Evolutionary conservation across 2,113 vertebrate species (phyloP), one percentile per base, ranked within the genome.

Genomic region (Canis aureus): DNA sequence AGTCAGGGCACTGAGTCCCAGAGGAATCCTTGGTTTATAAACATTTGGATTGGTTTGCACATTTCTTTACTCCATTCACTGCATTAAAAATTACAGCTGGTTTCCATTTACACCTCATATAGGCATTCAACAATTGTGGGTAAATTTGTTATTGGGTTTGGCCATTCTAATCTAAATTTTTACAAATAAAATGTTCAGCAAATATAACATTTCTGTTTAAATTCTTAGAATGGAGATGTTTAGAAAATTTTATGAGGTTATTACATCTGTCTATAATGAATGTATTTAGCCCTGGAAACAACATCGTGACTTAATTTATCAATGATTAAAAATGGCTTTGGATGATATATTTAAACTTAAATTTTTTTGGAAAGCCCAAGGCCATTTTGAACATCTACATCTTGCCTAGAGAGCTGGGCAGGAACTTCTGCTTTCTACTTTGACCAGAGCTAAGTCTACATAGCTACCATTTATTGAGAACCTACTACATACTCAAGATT

Each of bases 11-110:
- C 91, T 10, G 20, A 90, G 86, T 92, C 81, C 86, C 92, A 94
- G 84, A 95, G 91, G 94, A 96, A 80, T 60, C 81, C 69, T 88
- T 67, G 60, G 92, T 94, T 97, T 86, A 91, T 93, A 97, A 97
- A 98, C 94, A 98, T 90, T 92, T 96, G 86, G 73, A 97, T 67
- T 32, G 10, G 69, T 92, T 92, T 95, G 43, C 81, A 82, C 55
- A 59, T 96, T 94, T 95, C 86, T 96, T 95, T 64, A 94, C 51
- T 82, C 66, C 51, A 83, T 69, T 94, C 67, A 80, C 60, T 82
- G 67, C 55, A 89, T 95, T 87, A 83, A 92, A 97, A 91, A 86
- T 94, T 94, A 83, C 66, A 96, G 86, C 90, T 96, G 78, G 87
- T 69, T 98, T 97, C 86, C 35, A 71, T 87, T 89, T 57, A 87